Percentiles rank a stretch among this genome's conserved stretches.
Evolutionary conservation across 2,888 invertebrate genomes (phyloP).

Genomic region (Lordiphosa andalusiaca): DNA sequence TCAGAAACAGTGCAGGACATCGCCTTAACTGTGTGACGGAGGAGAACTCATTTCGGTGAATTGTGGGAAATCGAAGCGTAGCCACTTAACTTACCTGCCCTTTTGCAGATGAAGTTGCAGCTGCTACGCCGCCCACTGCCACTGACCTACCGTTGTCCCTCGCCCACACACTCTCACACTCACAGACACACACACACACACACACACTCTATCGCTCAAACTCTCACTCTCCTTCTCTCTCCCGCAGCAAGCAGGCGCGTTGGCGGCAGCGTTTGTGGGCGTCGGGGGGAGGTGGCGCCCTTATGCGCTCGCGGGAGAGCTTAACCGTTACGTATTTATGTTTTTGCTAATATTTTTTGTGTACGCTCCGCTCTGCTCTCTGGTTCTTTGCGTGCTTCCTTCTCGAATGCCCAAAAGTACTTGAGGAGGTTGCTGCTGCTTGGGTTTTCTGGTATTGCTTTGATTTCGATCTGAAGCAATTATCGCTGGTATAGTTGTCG

Average conservation of each 20-base stretch:
- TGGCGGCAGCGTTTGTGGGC: background rate
- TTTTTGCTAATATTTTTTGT: constrained; percentile 39
- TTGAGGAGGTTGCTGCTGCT: too few species aligned
- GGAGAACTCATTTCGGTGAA: background rate
- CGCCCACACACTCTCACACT: constrained; percentile 36
- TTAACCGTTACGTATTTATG: constrained; percentile 64
- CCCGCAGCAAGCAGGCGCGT: constrained; percentile 4
- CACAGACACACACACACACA: constrained; percentile 23
- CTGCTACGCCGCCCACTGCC: constrained; percentile 64
- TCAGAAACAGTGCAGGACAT: constrained; percentile 84
- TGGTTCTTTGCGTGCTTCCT: too few species aligned
- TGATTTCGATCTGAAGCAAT: too few species aligned
- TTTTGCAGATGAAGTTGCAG: constrained; percentile 54
- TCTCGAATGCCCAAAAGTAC: too few species aligned
- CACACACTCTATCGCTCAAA: constrained; percentile 16
- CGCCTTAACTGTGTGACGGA: constrained; percentile 56
- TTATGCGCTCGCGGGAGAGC: constrained; percentile 17
- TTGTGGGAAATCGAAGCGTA: background rate
- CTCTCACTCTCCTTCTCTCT: background rate
- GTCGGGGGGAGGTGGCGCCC: too few species aligned
- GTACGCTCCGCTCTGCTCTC: too few species aligned
- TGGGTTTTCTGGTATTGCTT: too few species aligned
- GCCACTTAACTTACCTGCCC: constrained; percentile 54
- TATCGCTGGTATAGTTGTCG: too few species aligned
- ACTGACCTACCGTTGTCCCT: constrained; percentile 53